Base-by-base conservation (phyloP, 1,140 invertebrate species). In the Anastatus disparis region DNA sequence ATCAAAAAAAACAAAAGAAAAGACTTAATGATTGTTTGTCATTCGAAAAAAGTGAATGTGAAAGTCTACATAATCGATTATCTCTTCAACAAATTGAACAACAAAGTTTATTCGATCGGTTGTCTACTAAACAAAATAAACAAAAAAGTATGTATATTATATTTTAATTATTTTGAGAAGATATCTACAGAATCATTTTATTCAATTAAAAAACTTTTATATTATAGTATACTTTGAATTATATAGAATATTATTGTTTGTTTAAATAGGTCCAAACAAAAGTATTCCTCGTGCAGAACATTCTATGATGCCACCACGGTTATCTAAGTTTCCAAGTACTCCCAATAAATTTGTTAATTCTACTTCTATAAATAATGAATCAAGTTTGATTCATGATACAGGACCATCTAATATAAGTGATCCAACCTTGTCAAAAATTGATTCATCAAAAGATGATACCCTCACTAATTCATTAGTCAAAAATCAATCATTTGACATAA, bases 341-440 rank as follows among this genome's bases (percentile, higher is more conserved):
- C 26, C 12, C 17, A 64, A 71, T 64, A 71, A 65, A 20, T 50
- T 59, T 59, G 27, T 15, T 42, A 65, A 24, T 31, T 65, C 62
- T 15, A 50, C 35, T 42, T 58, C 53, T 17, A 22, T 52, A n/a
- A 44, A 52, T 24, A 53, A 71, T 48, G 50, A 65, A 13, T 42
- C 70, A 9, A 65, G 62, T 61, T 65, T 71, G 27, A 59, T 71
- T 44, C 70, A 42, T 40, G 62, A 71, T 44, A 65, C 62, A 50
- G 61, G 24, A 13, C 40, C 62, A 59, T 24, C 44, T 12, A n/a
- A 71, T 29, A 17, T 20, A 6, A 65, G 55, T 24, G 44, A 65
- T 31, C 35, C 52, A 65, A 50, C 27, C 17, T 31, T 40, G 9
- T 3, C 31, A 13, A 58, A 48, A 29, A 59, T 27, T 31, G 20